Evolutionary conservation across 2,797 vertebrate genomes (phyloP), one percentile per base, ranked within the genome.

Genomic region (Columba guinea): DNA sequence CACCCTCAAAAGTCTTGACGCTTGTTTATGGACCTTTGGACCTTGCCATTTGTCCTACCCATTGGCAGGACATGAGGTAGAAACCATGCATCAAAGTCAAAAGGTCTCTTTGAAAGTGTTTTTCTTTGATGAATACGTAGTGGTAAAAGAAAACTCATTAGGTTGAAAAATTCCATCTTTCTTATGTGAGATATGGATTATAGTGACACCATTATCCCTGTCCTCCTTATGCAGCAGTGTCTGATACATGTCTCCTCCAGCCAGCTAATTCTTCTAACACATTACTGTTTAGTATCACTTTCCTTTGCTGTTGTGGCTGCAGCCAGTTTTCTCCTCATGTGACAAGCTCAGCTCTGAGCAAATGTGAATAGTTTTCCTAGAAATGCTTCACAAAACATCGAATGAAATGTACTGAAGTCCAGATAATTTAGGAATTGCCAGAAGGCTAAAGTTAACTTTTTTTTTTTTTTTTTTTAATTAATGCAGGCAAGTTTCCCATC

Each of bases 341-440:
- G 68, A 82, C 49, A 60, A 79, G 41, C 8, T 64, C 64, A 70
- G 22, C 60, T 74, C 22, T 80, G 71, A 87, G 41, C 22, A 82
- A 80, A 85, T 59, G 23, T 39, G 71, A 89, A 32, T 62, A 39
- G n/a, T 80, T 95, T 96, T 90, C 91, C 71, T 92, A 90, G 91
- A 93, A 94, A 87, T 80, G 44, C 53, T 83, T 89, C 41, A 78
- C 24, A 87, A 93, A 94, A 60, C 49, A 62, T 56, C 84, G 59
- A 21, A 82, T 81, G 59, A 95, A 94, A 74, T 65, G 30, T 77
- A 21, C 49, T 89, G 80, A 80, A 77, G 67, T 89, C 70, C 49
- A 71, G 44, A 87, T 59, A 80, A 82, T 68, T 94, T 89, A 84
- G 90, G 32, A 84, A 84, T 80, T 48, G 15, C 20, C 34, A 84